A percentile compares a stretch with the other conserved stretches of the same genome.
phyloP scores from a whole-genome alignment of 2,888 invertebrate genomes.

The Euclidia mi region DNA sequence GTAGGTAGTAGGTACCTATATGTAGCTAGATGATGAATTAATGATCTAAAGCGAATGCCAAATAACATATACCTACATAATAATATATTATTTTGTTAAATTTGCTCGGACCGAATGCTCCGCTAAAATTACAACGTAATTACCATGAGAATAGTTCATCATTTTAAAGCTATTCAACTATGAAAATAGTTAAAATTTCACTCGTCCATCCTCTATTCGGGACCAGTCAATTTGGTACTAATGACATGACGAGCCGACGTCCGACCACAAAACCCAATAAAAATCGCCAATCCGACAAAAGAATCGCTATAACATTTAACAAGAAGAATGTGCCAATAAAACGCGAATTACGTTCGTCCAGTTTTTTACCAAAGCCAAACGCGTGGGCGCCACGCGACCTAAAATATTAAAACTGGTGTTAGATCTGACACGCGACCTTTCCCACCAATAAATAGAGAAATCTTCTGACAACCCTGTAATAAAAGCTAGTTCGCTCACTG shows the following conservation, averaged over 20 bases:
- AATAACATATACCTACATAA: no score
- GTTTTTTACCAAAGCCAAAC: slow-evolving; percentile 87
- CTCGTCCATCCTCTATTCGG: slow-evolving; percentile 50
- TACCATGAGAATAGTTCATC: slow-evolving; percentile 1
- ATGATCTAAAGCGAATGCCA: no score
- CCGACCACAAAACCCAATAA: slow-evolving; percentile 76
- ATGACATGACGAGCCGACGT: slow-evolving; percentile 69
- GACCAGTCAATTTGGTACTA: slow-evolving; percentile 78
- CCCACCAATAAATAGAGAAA: slow-evolving; percentile 89
- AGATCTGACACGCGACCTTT: slow-evolving; percentile 89
- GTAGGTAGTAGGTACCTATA: no score
- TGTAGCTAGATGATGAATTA: no score
- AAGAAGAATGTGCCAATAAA: slow-evolving; percentile 87
- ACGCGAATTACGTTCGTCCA: slow-evolving; percentile 85
- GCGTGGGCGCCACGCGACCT: slow-evolving; percentile 82
- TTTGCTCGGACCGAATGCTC: background rate
- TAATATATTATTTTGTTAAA: no score
- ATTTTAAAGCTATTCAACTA: slow-evolving; percentile 25
- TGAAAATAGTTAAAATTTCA: slow-evolving; percentile 48
- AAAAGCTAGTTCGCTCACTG: slow-evolving; percentile 27
- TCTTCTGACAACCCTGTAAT: slow-evolving; percentile 77
- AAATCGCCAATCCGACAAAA: slow-evolving; percentile 57
- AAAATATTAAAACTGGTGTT: slow-evolving; percentile 90
- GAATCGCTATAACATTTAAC: slow-evolving; percentile 81
- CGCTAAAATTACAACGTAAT: background rate